These are phyloP conservation scores for Cheirogaleus medius DNA, from an alignment of 2,113 vertebrate genomes.

Conservation along the genomic window DNA sequence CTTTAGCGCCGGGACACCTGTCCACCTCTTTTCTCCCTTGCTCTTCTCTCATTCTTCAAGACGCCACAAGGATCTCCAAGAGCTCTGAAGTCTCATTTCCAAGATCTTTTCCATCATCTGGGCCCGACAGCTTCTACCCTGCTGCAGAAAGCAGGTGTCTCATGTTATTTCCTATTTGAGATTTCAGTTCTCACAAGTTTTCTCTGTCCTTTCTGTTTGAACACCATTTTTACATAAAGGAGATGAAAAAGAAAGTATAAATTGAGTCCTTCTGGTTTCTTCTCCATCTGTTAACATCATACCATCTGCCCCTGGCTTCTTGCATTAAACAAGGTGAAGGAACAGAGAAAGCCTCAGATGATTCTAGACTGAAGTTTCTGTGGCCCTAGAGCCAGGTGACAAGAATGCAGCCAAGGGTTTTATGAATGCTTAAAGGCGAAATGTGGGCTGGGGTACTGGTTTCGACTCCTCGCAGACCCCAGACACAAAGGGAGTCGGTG, in stretches of 20 bases:
- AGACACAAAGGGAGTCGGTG: neutral
- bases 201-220: neutral
- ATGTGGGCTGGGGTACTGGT: rapidly evolving
- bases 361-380: rapidly evolving
- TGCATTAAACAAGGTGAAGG: neutral
- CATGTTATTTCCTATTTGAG: neutral
- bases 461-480: too few relatives aligned
- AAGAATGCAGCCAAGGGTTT: neutral
- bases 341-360: neutral
- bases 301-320: neutral
- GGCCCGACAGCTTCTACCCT: rapidly evolving
- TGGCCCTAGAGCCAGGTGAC: rapidly evolving
- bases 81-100: rapidly evolving
- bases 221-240: neutral
- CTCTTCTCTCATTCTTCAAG: neutral
- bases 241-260: neutral
- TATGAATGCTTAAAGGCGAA: neutral
- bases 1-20: neutral
- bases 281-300: neutral
- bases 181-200: too few relatives aligned
- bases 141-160: neutral
- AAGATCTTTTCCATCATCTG: rapidly evolving
- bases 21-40: neutral
- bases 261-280: neutral
- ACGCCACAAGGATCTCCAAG: neutral